A percentile compares a stretch with the other conserved stretches of the same genome.
phyloP scores from a whole-genome alignment of 2,113 vertebrate genomes.

The Oriolus oriolus region DNA sequence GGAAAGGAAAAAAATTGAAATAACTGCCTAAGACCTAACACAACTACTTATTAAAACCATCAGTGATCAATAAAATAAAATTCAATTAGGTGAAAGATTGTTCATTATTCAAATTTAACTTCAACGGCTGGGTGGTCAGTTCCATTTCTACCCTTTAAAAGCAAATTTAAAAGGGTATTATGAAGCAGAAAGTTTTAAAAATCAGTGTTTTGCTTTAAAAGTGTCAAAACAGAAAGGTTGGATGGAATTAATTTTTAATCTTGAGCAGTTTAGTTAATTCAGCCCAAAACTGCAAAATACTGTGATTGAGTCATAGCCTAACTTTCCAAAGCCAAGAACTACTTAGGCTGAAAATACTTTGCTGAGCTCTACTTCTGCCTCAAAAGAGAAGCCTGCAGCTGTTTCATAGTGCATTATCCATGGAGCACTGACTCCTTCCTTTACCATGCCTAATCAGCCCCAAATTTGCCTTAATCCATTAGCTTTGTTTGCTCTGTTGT shows the following conservation, averaged over 20 bases:
- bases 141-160: not conserved
- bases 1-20: not conserved
- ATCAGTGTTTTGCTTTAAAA: not conserved
- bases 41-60: not conserved
- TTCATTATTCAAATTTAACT: not conserved
- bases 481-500: slow-evolving; percentile 51
- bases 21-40: not conserved
- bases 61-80: not conserved
- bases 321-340: not conserved
- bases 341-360: slow-evolving; percentile 1
- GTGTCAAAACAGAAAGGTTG: not conserved
- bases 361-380: not conserved
- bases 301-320: not conserved
- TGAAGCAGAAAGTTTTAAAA: not conserved
- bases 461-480: slow-evolving; percentile 48
- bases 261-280: not conserved
- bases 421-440: slow-evolving; percentile 24
- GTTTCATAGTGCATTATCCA: slow-evolving; percentile 21
- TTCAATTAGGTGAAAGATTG: not conserved
- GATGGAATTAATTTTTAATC: not conserved
- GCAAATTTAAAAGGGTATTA: not conserved
- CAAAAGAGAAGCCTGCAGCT: slow-evolving; percentile 44
- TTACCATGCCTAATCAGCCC: slow-evolving; percentile 43
- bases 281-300: not conserved
- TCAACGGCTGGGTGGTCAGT: not conserved